phyloP scores from a whole-genome alignment of 2,113 vertebrate species.

The Syrrhaptes paradoxus region DNA sequence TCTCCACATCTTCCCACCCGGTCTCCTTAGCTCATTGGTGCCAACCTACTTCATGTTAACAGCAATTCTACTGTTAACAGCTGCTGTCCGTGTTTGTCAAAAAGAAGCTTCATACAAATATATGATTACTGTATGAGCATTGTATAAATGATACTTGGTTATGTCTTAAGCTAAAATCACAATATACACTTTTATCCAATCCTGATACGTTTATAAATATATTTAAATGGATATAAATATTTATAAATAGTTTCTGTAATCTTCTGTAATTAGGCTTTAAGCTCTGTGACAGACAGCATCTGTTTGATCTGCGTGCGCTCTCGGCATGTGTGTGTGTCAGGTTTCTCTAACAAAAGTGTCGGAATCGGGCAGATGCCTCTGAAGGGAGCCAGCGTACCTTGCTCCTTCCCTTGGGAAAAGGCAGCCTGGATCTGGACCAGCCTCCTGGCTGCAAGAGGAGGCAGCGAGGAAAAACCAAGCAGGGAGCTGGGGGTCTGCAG shows the following conservation, averaged over 20 bases:
- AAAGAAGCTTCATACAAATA: constrained; percentile 49
- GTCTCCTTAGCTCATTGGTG: neutral
- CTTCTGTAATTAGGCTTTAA: constrained; percentile 67
- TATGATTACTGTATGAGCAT: constrained; percentile 45
- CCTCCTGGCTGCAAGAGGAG: neutral
- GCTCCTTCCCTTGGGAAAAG: neutral
- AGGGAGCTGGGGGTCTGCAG: neutral
- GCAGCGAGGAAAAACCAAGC: neutral
- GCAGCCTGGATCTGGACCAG: neutral
- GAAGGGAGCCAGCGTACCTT: neutral
- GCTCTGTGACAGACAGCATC: constrained; percentile 66
- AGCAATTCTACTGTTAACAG: constrained; percentile 48
- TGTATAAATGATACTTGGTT: constrained; percentile 23
- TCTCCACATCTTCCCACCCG: neutral
- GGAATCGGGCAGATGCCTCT: neutral
- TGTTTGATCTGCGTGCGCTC: constrained; percentile 53
- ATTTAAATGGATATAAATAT: constrained; percentile 71
- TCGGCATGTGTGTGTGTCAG: neutral
- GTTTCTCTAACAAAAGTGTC: neutral
- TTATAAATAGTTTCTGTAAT: constrained; percentile 72
- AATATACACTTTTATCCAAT: constrained; percentile 67
- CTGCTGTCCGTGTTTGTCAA: constrained; percentile 43
- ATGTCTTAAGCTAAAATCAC: constrained; percentile 62
- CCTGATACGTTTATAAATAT: constrained; percentile 69
- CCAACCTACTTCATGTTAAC: constrained; percentile 44